Evolutionary conservation across 2,888 invertebrate species (phyloP).

Genomic region (Hydrotaea diabolus): DNA sequence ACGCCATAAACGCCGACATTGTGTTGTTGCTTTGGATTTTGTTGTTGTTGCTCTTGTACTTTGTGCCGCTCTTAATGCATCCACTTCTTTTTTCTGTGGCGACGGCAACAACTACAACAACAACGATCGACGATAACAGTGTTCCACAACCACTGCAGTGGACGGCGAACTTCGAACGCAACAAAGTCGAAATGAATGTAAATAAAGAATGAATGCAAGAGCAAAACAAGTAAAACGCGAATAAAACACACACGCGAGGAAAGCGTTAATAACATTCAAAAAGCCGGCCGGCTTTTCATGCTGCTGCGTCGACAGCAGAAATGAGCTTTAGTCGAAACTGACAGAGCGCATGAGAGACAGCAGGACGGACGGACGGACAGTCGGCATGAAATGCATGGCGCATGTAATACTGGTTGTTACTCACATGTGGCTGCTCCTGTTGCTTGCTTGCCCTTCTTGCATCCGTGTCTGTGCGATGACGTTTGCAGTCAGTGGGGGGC

Average conservation of each 20-base stretch:
- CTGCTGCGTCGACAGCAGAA: no score
- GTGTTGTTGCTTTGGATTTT: no score
- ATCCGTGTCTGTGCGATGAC: background rate
- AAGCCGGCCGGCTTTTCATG: conserved; percentile 72
- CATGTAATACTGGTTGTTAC: no score
- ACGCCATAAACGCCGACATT: background rate
- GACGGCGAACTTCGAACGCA: no score
- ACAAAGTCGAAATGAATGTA: background rate
- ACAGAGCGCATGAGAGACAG: no score
- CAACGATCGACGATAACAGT: background rate
- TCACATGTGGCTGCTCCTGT: background rate
- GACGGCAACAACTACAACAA: background rate
- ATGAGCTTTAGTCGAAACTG: no score
- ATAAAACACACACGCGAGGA: conserved; percentile 37
- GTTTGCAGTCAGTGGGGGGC: no score
- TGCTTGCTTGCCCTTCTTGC: background rate
- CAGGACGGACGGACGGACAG: no score
- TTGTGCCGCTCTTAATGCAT: no score
- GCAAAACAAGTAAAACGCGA: background rate
- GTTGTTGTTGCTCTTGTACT: no score
- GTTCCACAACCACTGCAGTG: background rate
- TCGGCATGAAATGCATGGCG: no score
- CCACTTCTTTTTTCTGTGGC: background rate
- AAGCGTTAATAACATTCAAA: conserved; percentile 48
- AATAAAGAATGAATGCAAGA: conserved; percentile 18